Base-by-base conservation (phyloP, 2,113 vertebrate species). In the Dicentrarchus labrax region DNA sequence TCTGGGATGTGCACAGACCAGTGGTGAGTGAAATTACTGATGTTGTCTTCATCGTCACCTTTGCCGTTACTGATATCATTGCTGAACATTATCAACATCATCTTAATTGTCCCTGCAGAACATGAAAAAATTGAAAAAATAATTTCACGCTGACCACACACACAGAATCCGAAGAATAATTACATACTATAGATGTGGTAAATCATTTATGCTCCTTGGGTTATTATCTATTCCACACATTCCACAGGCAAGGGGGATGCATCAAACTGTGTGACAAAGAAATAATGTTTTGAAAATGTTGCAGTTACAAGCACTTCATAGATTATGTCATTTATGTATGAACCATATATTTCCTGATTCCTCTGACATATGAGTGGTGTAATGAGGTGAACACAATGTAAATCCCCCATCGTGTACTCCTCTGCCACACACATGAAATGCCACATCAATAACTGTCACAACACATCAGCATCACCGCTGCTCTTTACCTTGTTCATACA, bases 1-100 rank as follows among this genome's bases (percentile, higher is more conserved):
- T 99, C 94, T 99, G 98, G 98, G 98, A 99, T 0, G 98, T 99
- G 45, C 98, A 99, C 87, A 96, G 98, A 93, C 98, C 98, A 0
- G 98, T 99, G 97, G 98, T 99, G 94, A 97, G 97, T 95, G 51
- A 84, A 86, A 74, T 66, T 43, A 56, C 53, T 43, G 67, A 74
- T 76, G 48, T 24, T 67, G 19, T 60, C 69, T 68, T 41, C 65
- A 68, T 69, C 41, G 43, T 62, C 51, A 66, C 64, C 41, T 70
- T 70, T 39, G 68, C 67, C 30, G 19, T 71, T 39, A 24, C 17
- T 48, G 17, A 54, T 45, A 54, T 45, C 39, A 36, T 60, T 54
- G 17, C 48, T 45, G 38, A 30, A 71, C 69, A 65, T 69, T 43
- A 79, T 82, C 62, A 65, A 21, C 22, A 4, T 75, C n/a, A 67